These are phyloP conservation scores for Brenthis daphne DNA, from an alignment of 2,888 invertebrate species.

Conservation along the genomic window DNA sequence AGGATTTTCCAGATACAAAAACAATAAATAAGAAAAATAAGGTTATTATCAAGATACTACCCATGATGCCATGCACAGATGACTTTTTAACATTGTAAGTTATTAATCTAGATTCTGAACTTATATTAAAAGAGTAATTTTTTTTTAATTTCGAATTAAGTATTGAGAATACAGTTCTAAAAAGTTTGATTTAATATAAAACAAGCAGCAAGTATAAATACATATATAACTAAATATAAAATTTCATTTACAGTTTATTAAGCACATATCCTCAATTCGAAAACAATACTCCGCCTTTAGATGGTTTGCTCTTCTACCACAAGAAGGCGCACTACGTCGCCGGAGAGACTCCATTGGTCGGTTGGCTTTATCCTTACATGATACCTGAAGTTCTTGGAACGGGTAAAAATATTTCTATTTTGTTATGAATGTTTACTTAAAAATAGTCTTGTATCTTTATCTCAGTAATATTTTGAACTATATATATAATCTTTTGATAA, in stretches of 20 bases:
- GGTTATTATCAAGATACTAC: constrained; percentile 74
- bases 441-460: too few species aligned
- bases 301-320: constrained; percentile 96
- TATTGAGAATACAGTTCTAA: too few species aligned
- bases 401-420: constrained; percentile 48
- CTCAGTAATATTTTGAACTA: too few species aligned
- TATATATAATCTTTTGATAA: too few species aligned
- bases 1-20: constrained; percentile 81
- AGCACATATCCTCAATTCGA: constrained; percentile 59
- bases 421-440: not conserved
- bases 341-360: constrained; percentile 92
- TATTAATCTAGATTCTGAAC: constrained; percentile 2
- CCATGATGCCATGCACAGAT: constrained; percentile 67
- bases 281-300: constrained; percentile 81
- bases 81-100: constrained; percentile 40
- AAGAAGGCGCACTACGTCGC: constrained; percentile 89
- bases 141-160: not conserved
- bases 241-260: constrained; percentile 58
- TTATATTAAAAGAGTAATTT: not conserved
- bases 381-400: constrained; percentile 87
- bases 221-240: not conserved
- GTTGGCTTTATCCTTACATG: constrained; percentile 96
- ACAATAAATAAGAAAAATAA: constrained; percentile 59
- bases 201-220: too few species aligned
- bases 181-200: too few species aligned